Evolutionary conservation across 2,113 vertebrate genomes (phyloP), one percentile per base, ranked within the genome.

Genomic region (Corythornis madagascariensis): DNA sequence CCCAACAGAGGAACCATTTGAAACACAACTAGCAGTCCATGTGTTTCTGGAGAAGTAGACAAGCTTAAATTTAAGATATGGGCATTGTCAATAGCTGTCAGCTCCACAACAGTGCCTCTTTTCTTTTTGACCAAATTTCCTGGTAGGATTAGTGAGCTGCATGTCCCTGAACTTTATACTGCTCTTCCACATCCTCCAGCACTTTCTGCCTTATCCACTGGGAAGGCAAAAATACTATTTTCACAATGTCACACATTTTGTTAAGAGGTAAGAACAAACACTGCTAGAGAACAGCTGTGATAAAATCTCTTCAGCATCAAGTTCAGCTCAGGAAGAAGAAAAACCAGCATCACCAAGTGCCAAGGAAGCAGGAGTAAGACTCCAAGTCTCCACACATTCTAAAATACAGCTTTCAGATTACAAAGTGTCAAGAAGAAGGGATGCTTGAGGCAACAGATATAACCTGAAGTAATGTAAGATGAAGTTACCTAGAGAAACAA

Each of bases 211-310:
- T 93, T 88, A 75, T 47, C 40, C 57, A 82, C 66, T 73, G 50
- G 35, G 31, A 94, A 94, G 3, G 14, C 81, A 92, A 92, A 19
- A 78, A 79, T 28, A 65, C 45, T 87, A 52, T 70, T 91, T 90
- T 86, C 50, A 88, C 28, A 73, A 70, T 10, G 25, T 61, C 20
- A 60, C 19, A 88, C 79, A 38, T 66, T 40, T 63, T 60, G 40
- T 47, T 64, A 81, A 83, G 42, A 66, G 21, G 60, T 38, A 90
- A 86, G 52, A 84, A 64, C 43, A 1, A 83, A 50, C 56, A 90
- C 15, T 1, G 3, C 33, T 81, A 92, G 17, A 43, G 31, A 88
- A 47, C 13, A 83, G 12, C 28, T 69, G 73, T 33, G 65, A 11
- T 66, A 86, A 92, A 79, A 86, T 28, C 66, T 88, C 64, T 86